Evolutionary conservation across 2,113 vertebrate genomes (phyloP), one percentile per base, ranked within the genome.

Genomic region (Sander lucioperca): DNA sequence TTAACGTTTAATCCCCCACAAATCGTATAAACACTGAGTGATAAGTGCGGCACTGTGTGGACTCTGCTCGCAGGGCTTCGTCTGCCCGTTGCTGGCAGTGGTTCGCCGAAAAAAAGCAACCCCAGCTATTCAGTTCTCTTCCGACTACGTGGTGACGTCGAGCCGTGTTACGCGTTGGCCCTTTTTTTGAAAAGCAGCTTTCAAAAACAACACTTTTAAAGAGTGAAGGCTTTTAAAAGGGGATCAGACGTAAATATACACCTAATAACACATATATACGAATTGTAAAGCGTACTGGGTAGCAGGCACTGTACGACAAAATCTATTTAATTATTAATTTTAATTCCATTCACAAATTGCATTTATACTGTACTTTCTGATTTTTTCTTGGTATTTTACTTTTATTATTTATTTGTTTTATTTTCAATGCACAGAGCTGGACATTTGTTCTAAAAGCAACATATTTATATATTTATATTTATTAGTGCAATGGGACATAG

Each of bases 71-170:
- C 0, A 4, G 65, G 3, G 45, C 64, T 51, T 25, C 81, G 57
- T n/a, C 67, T 75, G 79, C 33, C 57, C 78, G 85, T 74, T 80
- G 65, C 69, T 77, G 66, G n/a, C 58, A 6, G 82, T 75, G 65
- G 15, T 77, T 1, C 13, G 36, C 25, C 6, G 66, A 7, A 53
- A 64, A 81, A 90, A 57, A 10, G 77, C 82, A 54, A 67, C 30
- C 74, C 65, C 11, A 65, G 27, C 70, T 66, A 75, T 77, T 77
- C 13, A 14, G 11, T 33, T 45, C 3, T 47, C 51, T 88, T 85
- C 82, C 80, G 77, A 62, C 68, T 58, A 62, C 82, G 89, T 69
- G 56, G 74, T 85, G 84, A 88, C 89, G 86, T 86, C 1, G 9
- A 0, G 6, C 11, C 53, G 43, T 2, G 16, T 30, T 39, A 18